Percentiles rank a stretch among this genome's conserved stretches.
phyloP scores from a whole-genome alignment of 2,888 invertebrate genomes.

The Philonicus albiceps region DNA sequence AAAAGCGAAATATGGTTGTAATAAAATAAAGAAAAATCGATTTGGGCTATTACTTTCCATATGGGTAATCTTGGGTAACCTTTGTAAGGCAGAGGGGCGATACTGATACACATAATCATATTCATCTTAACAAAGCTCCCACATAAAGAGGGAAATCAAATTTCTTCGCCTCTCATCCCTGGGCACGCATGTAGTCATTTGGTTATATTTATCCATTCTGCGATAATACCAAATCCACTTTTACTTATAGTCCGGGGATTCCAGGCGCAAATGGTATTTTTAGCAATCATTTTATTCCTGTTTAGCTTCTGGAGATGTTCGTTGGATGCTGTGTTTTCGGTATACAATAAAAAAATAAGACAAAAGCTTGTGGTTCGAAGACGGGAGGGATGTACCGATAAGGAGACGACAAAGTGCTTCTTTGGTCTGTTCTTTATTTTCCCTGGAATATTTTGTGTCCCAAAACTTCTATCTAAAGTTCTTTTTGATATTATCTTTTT shows the following conservation, averaged over 20 bases:
- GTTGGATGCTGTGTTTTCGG: not conserved
- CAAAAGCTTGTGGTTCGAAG: not conserved
- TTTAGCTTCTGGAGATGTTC: slow-evolving; percentile 7
- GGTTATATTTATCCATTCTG: slow-evolving; percentile 37
- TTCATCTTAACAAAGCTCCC: not conserved
- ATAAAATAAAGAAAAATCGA: not conserved
- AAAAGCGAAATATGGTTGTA: not conserved
- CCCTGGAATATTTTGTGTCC: slow-evolving; percentile 9
- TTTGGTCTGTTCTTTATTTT: slow-evolving; percentile 11
- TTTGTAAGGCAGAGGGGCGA: not conserved
- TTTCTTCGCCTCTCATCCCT: not conserved
- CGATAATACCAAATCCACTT: slow-evolving; percentile 34
- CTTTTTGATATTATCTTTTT: slow-evolving; percentile 39
- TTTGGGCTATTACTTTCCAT: not conserved
- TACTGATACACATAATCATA: slow-evolving; percentile 11
- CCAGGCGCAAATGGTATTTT: slow-evolving; percentile 28
- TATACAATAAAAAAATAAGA: slow-evolving; percentile 21
- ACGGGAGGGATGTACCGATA: slow-evolving; percentile 13
- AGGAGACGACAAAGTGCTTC: slow-evolving; percentile 26
- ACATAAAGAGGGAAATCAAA: slow-evolving; percentile 25
- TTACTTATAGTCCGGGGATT: slow-evolving; percentile 26
- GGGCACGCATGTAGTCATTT: slow-evolving; percentile 31
- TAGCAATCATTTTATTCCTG: not conserved
- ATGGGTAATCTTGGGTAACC: not conserved
- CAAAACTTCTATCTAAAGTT: slow-evolving; percentile 38